Base-by-base conservation (phyloP, 2,113 vertebrate species). In the Isichthys henryi region DNA sequence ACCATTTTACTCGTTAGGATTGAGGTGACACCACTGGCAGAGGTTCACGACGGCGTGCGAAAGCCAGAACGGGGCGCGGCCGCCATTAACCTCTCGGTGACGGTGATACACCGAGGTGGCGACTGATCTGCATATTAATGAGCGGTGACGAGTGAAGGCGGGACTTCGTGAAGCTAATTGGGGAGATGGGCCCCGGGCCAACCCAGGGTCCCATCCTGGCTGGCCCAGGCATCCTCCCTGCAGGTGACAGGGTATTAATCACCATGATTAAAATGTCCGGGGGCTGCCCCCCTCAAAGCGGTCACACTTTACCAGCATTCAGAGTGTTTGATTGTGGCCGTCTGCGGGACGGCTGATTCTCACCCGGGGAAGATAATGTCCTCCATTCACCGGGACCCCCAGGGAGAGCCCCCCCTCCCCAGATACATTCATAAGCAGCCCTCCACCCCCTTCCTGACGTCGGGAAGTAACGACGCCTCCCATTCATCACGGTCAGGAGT, bases 391-490 rank as follows among this genome's bases (percentile, higher is more conserved):
- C 23, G 7, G 85, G 31, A 45, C 48, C 89, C 48, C 66, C 15
- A 52, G 89, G 84, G 89, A 80, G 35, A 27, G 84, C 10, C 74
- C 45, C 58, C 89, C 15, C 52, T 70, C 43, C 48, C 11, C 4
- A 1, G n/a, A 66, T 66, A 86, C 86, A n/a, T 62, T 66, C 53
- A 88, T 87, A 77, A 31, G 45, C 84, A 85, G 27, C 53, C 35
- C 53, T 19, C 45, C 10, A 10, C 48, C 27, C 56, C 89, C 89
- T 90, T 77, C 88, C 89, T 91, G 62, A 70, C 82, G 82, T 89
- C 83, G 77, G 90, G 92, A 91, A 93, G 92, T 93, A 94, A 94
- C 88, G 91, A 91, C 83, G 74, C 90, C 87, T 53, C 90, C 91
- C 88, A 92, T 93, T 92, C 87, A 91, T 92, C 92, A 91, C n/a